A percentile compares a stretch with the other conserved stretches of the same genome.
Evolutionary conservation across 2,888 invertebrate genomes (phyloP).

Genomic region (Mythimna loreyi): DNA sequence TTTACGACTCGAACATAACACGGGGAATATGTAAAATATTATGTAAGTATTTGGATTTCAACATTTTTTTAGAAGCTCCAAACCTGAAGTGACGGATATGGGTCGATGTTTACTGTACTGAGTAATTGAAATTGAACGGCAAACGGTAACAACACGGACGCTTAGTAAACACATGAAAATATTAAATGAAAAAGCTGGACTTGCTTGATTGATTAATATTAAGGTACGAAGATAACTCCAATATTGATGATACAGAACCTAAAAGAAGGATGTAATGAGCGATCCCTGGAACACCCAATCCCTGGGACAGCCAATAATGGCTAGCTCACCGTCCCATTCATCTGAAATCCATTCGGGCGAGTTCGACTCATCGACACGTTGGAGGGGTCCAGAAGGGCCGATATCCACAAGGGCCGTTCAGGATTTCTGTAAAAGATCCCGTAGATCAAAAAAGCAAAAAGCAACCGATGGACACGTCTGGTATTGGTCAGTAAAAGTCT

Average conservation of each 20-base stretch:
- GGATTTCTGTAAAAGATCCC: too few species aligned
- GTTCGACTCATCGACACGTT: too few species aligned
- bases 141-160: slow-evolving; percentile 10
- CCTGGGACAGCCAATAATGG: not conserved
- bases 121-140: slow-evolving; percentile 44
- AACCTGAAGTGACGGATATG: slow-evolving; percentile 35
- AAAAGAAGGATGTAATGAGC: too few species aligned
- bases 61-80: slow-evolving; percentile 38
- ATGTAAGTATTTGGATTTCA: slow-evolving; percentile 43
- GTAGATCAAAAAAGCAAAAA: too few species aligned
- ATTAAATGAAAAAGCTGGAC: slow-evolving; percentile 5
- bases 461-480: too few species aligned
- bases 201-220: slow-evolving; percentile 1
- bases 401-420: too few species aligned
- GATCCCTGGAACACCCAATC: too few species aligned
- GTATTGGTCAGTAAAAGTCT: too few species aligned
- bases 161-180: not conserved
- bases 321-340: too few species aligned
- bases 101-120: slow-evolving; percentile 32
- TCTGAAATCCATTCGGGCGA: too few species aligned
- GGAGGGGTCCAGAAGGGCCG: too few species aligned
- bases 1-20: slow-evolving; percentile 59
- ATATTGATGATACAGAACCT: not conserved
- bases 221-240: not conserved
- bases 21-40: slow-evolving; percentile 38